Conservation (phyloP, 23 tunicate species). For the Styela plicata region DNA sequence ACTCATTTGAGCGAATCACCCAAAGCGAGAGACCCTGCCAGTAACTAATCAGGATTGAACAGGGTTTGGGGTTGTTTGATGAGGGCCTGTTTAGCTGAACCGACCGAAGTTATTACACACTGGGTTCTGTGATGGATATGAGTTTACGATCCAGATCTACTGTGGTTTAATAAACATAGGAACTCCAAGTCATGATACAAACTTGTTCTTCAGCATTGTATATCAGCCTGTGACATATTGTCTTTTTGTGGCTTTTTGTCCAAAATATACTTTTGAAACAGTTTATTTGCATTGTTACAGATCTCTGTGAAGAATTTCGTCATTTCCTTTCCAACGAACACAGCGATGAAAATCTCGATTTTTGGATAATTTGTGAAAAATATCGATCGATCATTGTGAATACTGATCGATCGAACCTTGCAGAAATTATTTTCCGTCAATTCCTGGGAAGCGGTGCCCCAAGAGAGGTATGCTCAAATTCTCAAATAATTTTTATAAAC, state of each 20-base stretch:
- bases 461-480: not conserved
- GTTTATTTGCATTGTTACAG: not conserved
- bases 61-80: too few relatives aligned
- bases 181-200: not conserved
- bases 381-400: not conserved
- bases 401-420: slow-evolving; percentile 1
- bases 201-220: not conserved
- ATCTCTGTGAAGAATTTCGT: slow-evolving; percentile 21
- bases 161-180: not conserved
- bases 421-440: slow-evolving; percentile 5
- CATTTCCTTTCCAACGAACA: slow-evolving; percentile 7
- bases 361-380: slow-evolving; percentile 18
- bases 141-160: too few relatives aligned
- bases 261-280: not conserved
- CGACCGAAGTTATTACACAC: too few relatives aligned
- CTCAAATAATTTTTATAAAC: not conserved
- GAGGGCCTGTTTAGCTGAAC: too few relatives aligned
- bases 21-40: too few relatives aligned
- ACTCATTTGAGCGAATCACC: too few relatives aligned
- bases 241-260: not conserved
- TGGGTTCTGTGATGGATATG: too few relatives aligned
- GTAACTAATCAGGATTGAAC: too few relatives aligned
- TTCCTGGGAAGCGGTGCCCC: slow-evolving; percentile 11
- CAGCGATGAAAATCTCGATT: slow-evolving; percentile 13
- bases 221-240: not conserved